Percentiles rank a stretch among this genome's conserved stretches.
phyloP scores from a whole-genome alignment of 2,888 invertebrate genomes.

The Maniola hyperantus region DNA sequence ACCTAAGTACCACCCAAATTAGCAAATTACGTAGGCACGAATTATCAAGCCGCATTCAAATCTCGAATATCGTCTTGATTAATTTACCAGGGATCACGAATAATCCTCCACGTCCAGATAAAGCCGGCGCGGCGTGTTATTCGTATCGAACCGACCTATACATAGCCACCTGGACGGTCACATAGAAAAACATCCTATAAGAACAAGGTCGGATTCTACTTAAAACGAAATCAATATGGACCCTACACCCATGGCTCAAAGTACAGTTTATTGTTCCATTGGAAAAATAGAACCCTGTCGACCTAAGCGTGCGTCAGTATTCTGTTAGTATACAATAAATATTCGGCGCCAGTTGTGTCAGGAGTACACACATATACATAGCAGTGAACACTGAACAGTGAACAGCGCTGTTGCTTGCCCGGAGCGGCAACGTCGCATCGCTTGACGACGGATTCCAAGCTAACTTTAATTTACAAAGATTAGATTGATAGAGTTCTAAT shows the following conservation, averaged over 20 bases:
- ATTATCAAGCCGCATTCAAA: slow-evolving; percentile 18
- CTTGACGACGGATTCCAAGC: slow-evolving; percentile 72
- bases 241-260: slow-evolving; percentile 54
- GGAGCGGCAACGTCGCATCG: slow-evolving; percentile 77
- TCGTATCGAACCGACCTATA: slow-evolving; percentile 77
- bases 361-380: slow-evolving; percentile 80
- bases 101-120: slow-evolving; percentile 53
- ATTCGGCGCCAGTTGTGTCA: slow-evolving; percentile 82
- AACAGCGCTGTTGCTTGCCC: slow-evolving; percentile 67
- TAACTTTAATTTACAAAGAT: slow-evolving; percentile 59
- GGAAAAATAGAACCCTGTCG: slow-evolving; percentile 67
- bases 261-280: slow-evolving; percentile 49
- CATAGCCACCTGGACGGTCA: slow-evolving; percentile 82
- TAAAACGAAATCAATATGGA: slow-evolving; percentile 47
- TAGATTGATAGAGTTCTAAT: slow-evolving; percentile 58
- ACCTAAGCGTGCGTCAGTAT: slow-evolving; percentile 72
- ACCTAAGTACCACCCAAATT: slow-evolving; percentile 6
- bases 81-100: slow-evolving; percentile 46
- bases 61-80: slow-evolving; percentile 23
- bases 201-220: slow-evolving; percentile 54
- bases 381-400: slow-evolving; percentile 60
- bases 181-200: slow-evolving; percentile 70
- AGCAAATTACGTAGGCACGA: slow-evolving; percentile 15
- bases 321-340: slow-evolving; percentile 83
- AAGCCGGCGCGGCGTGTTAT: slow-evolving; percentile 63